Conservation (phyloP, 2,888 invertebrate species). For the Erebia aethiops region DNA sequence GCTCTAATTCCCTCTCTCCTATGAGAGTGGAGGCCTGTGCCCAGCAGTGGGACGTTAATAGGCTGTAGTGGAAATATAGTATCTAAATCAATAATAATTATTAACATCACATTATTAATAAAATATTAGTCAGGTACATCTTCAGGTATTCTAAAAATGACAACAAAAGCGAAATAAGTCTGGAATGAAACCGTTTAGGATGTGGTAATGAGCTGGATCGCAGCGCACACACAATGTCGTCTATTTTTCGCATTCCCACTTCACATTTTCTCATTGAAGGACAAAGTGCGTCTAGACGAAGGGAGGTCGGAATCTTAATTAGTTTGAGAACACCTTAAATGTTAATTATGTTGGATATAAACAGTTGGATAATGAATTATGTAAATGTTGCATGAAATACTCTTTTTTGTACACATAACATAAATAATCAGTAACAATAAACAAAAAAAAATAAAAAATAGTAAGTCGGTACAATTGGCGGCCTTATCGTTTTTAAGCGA, state of each 20-base stretch:
- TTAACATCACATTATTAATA: no score
- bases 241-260: constrained; percentile 27
- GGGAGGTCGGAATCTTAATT: constrained; percentile 36
- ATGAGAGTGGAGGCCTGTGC: no score
- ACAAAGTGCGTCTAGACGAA: constrained; percentile 33
- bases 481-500: no score
- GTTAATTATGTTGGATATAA: constrained; percentile 3
- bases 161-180: not conserved
- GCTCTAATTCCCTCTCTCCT: no score
- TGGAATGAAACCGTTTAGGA: not conserved
- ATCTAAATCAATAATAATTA: no score
- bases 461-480: no score
- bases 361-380: constrained; percentile 2
- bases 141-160: not conserved
- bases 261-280: constrained; percentile 33
- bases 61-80: no score
- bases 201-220: constrained; percentile 8
- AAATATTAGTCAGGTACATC: no score
- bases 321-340: constrained; percentile 20
- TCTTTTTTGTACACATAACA: no score
- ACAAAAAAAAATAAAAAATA: no score
- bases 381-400: not conserved
- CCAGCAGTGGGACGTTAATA: no score
- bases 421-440: no score
- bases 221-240: not conserved